Evolutionary conservation across 2,113 vertebrate genomes (phyloP).

Genomic region (Mugil cephalus): DNA sequence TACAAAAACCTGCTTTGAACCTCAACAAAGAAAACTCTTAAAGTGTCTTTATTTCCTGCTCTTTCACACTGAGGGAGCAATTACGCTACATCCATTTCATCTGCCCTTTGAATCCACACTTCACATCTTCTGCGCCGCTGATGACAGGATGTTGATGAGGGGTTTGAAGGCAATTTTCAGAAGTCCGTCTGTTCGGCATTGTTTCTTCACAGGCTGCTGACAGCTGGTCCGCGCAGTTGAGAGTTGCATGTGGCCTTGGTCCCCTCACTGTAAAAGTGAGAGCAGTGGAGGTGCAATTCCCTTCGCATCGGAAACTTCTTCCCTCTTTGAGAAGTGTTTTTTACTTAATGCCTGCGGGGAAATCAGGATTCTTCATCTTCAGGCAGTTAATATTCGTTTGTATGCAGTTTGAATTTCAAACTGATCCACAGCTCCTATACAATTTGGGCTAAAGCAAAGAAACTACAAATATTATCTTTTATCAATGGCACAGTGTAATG

Average conservation of each 20-base stretch:
- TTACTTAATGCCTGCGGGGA: too few species aligned
- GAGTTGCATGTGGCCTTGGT: conserved; percentile 28
- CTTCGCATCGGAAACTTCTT: neutral
- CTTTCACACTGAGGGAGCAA: conserved; percentile 37
- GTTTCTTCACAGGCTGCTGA: conserved; percentile 38
- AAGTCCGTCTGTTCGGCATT: conserved; percentile 38
- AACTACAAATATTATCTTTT: conserved; percentile 31
- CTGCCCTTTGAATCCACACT: conserved; percentile 34
- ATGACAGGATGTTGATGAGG: conserved; percentile 56
- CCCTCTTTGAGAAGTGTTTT: conserved; percentile 5
- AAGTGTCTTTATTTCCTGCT: conserved; percentile 43
- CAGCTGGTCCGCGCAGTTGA: conserved; percentile 19
- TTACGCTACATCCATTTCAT: conserved; percentile 48
- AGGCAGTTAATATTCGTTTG: conserved; percentile 34
- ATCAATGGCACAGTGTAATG: conserved; percentile 4
- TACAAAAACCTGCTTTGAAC: conserved; percentile 33
- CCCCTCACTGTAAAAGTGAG: neutral
- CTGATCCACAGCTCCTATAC: conserved; percentile 26
- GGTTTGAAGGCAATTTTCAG: conserved; percentile 42
- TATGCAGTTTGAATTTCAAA: conserved; percentile 25
- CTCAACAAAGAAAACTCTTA: conserved; percentile 18
- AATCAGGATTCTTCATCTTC: conserved; percentile 10
- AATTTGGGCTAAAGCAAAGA: conserved; percentile 12
- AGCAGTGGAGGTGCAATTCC: neutral
- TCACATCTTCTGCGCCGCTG: conserved; percentile 30